phyloP scores from a whole-genome alignment of 2,888 invertebrate species.

The Hydroisotoma schaefferi region DNA sequence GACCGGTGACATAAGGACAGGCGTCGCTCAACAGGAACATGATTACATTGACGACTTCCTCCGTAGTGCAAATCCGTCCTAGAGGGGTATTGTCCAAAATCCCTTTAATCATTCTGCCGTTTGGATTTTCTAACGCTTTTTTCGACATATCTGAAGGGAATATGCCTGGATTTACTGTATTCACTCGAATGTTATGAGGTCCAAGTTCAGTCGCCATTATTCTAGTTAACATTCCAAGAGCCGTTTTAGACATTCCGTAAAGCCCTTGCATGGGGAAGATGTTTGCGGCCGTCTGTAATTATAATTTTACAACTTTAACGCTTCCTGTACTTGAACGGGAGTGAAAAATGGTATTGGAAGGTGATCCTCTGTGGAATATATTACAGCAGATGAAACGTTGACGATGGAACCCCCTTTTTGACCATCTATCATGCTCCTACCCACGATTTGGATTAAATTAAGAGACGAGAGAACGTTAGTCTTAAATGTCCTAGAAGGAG shows the following conservation, averaged over 20 bases:
- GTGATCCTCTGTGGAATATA: background rate
- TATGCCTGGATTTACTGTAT: slow-evolving; percentile 7
- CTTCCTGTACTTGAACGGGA: background rate
- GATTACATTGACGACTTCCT: slow-evolving; percentile 13
- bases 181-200: slow-evolving; percentile 10
- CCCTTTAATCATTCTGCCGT: background rate
- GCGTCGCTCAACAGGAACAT: slow-evolving; percentile 9
- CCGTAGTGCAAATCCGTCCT: background rate
- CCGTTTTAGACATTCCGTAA: slow-evolving; percentile 15
- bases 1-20: slow-evolving; percentile 10
- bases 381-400: slow-evolving; percentile 55
- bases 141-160: slow-evolving; percentile 20
- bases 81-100: background rate
- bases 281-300: background rate
- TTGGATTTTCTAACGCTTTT: slow-evolving; percentile 4
- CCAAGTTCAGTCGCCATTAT: slow-evolving; percentile 12
- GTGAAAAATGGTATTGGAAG: no score
- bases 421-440: slow-evolving; percentile 52
- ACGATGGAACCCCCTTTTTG: slow-evolving; percentile 55
- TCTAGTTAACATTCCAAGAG: slow-evolving; percentile 12
- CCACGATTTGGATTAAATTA: slow-evolving; percentile 56
- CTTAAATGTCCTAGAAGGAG: background rate
- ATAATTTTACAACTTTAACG: background rate
- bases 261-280: slow-evolving; percentile 7
- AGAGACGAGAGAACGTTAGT: slow-evolving; percentile 1